Evolutionary conservation across 92 coral and sea anemone genomes (phyloP).

Genomic region (Parazoanthus darwini): DNA sequence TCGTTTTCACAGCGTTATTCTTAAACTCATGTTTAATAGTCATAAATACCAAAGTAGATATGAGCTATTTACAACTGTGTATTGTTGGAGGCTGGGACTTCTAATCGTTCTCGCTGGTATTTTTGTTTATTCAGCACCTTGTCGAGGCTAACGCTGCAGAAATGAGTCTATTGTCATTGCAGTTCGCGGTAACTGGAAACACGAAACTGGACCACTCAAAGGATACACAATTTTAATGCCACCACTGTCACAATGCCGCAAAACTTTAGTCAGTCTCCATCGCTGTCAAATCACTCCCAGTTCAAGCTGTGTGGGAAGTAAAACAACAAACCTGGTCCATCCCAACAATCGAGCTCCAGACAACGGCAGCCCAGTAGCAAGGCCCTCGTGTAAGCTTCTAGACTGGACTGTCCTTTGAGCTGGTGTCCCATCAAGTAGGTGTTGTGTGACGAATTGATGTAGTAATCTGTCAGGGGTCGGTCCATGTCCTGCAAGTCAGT

Average conservation of each 20-base stretch:
- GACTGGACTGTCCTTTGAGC: constrained; percentile 82
- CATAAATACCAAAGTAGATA: no score
- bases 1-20: no score
- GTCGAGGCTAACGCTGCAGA: no score
- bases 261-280: background rate
- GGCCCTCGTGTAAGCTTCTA: constrained; percentile 86
- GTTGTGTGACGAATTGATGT: constrained; percentile 87
- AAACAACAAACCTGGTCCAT: constrained; percentile 74
- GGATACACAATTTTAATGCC: no score
- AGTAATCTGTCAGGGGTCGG: constrained; percentile 76
- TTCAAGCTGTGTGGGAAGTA: background rate
- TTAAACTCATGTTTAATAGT: no score
- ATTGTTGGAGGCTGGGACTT: no score
- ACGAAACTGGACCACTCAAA: no score
- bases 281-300: background rate
- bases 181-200: no score
- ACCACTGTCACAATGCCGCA: background rate
- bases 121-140: no score
- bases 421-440: constrained; percentile 87
- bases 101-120: no score
- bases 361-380: constrained; percentile 88
- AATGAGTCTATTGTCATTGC: no score
- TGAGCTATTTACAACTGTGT: no score
- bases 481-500: constrained; percentile 70
- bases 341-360: constrained; percentile 88